These are phyloP conservation scores for Polyploca ridens DNA, from an alignment of 2,888 invertebrate genomes.

Conservation along the genomic window DNA sequence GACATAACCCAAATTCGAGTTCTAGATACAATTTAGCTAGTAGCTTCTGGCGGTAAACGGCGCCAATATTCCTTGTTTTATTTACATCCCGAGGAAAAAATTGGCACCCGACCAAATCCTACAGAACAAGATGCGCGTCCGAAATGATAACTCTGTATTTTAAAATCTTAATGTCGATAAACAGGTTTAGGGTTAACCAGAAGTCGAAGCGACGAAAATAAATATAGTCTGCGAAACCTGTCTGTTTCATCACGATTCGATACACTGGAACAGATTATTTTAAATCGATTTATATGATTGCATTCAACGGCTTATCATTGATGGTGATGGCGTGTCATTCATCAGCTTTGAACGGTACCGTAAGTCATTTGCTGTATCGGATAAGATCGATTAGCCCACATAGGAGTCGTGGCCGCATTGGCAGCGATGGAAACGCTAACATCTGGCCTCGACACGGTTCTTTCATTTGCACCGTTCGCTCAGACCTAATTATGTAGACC, in stretches of 20 bases:
- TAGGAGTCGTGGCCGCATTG: constrained; percentile 30
- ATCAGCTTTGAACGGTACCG: constrained; percentile 29
- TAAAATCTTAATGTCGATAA: constrained; percentile 58
- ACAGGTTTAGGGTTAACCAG: constrained; percentile 53
- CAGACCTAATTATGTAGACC: constrained; percentile 57
- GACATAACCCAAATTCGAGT: constrained; percentile 41
- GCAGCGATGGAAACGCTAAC: constrained; percentile 35
- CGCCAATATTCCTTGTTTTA: constrained; percentile 69
- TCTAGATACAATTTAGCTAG: constrained; percentile 51
- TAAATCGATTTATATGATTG: constrained; percentile 34
- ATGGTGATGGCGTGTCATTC: constrained; percentile 34
- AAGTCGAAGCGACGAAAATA: constrained; percentile 41
- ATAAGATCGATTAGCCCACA: constrained; percentile 57
- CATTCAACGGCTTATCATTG: constrained; percentile 29
- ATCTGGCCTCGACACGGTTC: constrained; percentile 69
- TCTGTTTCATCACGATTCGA: constrained; percentile 29
- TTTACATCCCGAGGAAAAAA: constrained; percentile 72
- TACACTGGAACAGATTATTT: constrained; percentile 30
- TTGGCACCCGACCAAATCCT: constrained; percentile 70
- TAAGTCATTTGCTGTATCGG: constrained; percentile 38
- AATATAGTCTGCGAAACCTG: constrained; percentile 33
- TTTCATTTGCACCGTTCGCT: constrained; percentile 62
- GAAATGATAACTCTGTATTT: constrained; percentile 54
- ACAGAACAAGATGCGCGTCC: constrained; percentile 46
- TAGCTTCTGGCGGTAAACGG: constrained; percentile 43